phyloP scores from a whole-genome alignment of 1,140 invertebrate genomes.

The Trichonephila clavata region DNA sequence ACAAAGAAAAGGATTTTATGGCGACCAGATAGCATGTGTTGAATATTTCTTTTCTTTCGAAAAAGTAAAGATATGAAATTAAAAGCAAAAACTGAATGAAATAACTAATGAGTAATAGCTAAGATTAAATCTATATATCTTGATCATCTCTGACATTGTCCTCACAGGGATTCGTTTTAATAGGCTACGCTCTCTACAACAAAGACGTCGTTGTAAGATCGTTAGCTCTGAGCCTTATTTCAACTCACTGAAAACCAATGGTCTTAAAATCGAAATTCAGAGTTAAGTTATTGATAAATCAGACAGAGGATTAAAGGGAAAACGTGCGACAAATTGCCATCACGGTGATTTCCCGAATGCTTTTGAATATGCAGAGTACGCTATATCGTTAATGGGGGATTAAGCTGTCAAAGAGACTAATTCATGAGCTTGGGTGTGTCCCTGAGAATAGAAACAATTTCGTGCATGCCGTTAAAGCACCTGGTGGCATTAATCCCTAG shows the following conservation, averaged over 20 bases:
- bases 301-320: conserved; percentile 62
- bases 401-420: conserved; percentile 53
- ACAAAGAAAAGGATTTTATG: neutral
- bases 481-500: conserved; percentile 15
- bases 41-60: neutral
- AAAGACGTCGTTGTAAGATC: conserved; percentile 40
- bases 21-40: neutral
- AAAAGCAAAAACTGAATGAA: neutral
- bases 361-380: conserved; percentile 72
- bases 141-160: neutral
- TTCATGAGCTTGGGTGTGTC: conserved; percentile 64
- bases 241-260: neutral
- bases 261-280: conserved; percentile 66
- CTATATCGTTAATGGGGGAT: conserved; percentile 59
- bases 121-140: neutral
- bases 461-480: neutral
- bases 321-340: conserved; percentile 72
- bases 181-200: neutral
- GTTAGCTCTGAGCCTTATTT: neutral
- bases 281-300: conserved; percentile 62
- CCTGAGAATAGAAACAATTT: conserved; percentile 32
- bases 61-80: neutral
- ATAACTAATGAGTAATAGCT: neutral
- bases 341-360: conserved; percentile 39
- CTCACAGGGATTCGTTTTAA: conserved; percentile 16